These are phyloP conservation scores for Drosophila paramelanica DNA, from an alignment of 2,888 invertebrate species.

Conservation along the genomic window DNA sequence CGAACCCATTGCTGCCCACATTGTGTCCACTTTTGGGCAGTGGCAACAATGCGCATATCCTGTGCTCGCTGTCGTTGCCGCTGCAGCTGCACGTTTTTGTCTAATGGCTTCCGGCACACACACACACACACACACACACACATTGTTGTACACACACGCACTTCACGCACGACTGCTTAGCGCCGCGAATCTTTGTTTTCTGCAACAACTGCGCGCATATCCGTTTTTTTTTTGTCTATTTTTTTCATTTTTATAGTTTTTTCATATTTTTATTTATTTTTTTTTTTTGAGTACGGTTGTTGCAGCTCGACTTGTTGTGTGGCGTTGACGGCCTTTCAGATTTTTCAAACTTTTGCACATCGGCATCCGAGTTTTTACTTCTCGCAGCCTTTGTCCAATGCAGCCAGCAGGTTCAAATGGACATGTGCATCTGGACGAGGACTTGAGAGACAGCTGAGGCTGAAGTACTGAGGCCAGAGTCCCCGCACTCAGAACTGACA, in stretches of 20 bases:
- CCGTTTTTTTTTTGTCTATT: conserved; percentile 40
- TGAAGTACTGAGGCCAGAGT: conserved; percentile 17
- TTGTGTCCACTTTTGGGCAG: conserved; percentile 73
- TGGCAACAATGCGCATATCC: conserved; percentile 77
- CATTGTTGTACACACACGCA: conserved; percentile 49
- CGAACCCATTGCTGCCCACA: conserved; percentile 50
- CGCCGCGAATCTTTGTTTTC: conserved; percentile 78
- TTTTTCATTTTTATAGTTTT: conserved; percentile 13
- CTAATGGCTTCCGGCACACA: conserved; percentile 77
- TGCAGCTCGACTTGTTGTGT: conserved; percentile 49
- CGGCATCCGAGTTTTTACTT: conserved; percentile 66
- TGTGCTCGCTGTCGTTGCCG: conserved; percentile 36
- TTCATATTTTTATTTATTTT: conserved; percentile 10
- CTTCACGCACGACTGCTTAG: conserved; percentile 74
- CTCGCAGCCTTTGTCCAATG: conserved; percentile 50
- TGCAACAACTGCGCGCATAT: conserved; percentile 72
- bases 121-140: conserved; percentile 20
- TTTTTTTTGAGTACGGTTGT: conserved; percentile 6
- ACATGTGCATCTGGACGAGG: conserved; percentile 46
- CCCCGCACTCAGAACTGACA: conserved; percentile 49
- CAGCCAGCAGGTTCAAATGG: conserved; percentile 55
- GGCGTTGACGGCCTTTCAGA: conserved; percentile 74
- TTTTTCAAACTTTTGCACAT: conserved; percentile 72
- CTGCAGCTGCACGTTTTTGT: conserved; percentile 74
- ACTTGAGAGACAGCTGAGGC: neutral